A percentile compares a stretch with the other conserved stretches of the same genome.
phyloP scores from a whole-genome alignment of 2,888 invertebrate genomes.

The Drosophila infuscata region DNA sequence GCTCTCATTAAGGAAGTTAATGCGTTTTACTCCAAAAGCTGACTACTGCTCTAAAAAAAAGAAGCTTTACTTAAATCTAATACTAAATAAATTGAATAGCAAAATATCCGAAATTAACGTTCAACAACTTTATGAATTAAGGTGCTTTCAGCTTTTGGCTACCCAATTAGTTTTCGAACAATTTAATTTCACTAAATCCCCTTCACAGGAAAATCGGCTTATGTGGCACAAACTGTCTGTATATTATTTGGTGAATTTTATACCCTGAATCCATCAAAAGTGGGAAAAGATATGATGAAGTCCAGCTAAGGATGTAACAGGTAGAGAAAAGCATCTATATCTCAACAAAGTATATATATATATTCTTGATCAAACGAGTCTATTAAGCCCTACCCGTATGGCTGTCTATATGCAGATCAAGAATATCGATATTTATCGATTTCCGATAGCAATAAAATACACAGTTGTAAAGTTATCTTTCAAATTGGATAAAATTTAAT shows the following conservation, averaged over 20 bases:
- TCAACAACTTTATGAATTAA: conserved; percentile 3
- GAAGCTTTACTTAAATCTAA: not conserved
- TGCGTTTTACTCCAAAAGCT: conserved; percentile 33
- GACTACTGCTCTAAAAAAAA: not conserved
- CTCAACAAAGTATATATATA: not conserved
- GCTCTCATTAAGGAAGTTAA: conserved; percentile 11
- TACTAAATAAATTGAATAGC: not conserved
- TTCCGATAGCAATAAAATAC: not conserved
- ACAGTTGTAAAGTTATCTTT: not conserved
- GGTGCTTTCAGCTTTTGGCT: not conserved
- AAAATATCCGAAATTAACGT: not conserved
- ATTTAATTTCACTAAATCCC: conserved; percentile 21
- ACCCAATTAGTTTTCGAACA: conserved; percentile 9
- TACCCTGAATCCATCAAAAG: not conserved
- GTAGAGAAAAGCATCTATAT: not conserved
- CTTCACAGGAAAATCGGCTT: conserved; percentile 43
- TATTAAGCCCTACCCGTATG: not conserved
- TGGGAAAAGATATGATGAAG: not conserved
- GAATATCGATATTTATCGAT: not conserved
- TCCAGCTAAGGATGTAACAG: not conserved
- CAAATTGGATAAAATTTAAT: not conserved
- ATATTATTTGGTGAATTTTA: conserved; percentile 10
- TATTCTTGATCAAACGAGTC: not conserved
- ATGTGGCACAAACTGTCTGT: conserved; percentile 1
- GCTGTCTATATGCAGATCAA: not conserved